Base-by-base conservation (phyloP, 2,888 invertebrate species). In the Trissonchulus latispiculum region DNA sequence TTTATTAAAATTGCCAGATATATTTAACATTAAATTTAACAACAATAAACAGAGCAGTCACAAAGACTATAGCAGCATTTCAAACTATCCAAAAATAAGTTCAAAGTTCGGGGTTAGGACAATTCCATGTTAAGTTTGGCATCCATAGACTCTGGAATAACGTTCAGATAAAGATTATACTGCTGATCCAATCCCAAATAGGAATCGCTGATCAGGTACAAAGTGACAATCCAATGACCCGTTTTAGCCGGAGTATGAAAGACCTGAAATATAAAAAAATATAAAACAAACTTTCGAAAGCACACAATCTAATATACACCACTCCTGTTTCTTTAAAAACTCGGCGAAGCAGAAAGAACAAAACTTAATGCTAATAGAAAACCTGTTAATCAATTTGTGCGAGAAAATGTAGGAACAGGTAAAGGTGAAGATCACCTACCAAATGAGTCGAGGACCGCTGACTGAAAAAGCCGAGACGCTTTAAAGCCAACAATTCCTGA, bases 171-270 rank as follows among this genome's bases (percentile, higher is more conserved):
- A 1, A 89, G 78, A 76, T 87, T 85, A 79, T 88, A 93, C 81
- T 95, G 93, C 82, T 96, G 95, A 85, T 97, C 96, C 36, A 95
- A 86, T 1, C 95, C 95, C 77, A 96, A 87, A 81, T 95, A 94
- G 75, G 90, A 90, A 84, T 96, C 96, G 68, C 94, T 95, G 86
- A 95, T 88, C 72, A 96, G 83, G 83, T 91, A 94, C 32, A 95
- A 83, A 0, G 90, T 90, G 81, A 92, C 89, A 76, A 89, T 88
- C 67, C 89, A 86, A n/a, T 89, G 88, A 37, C 93, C 81, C 0
- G 76, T 76, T 76, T 82, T 84, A 15, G 85, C 81, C 28, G 91
- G 90, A 1, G 89, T 86, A 75, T 85, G 87, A 77, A 91, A 89
- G 33, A 88, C 86, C 48, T 64, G 66, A 64, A 64, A 64, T 15